Percentiles rank a stretch among this genome's conserved stretches.
Conservation (phyloP, 2,113 vertebrate genomes). For the Crotalus viridis region DNA sequence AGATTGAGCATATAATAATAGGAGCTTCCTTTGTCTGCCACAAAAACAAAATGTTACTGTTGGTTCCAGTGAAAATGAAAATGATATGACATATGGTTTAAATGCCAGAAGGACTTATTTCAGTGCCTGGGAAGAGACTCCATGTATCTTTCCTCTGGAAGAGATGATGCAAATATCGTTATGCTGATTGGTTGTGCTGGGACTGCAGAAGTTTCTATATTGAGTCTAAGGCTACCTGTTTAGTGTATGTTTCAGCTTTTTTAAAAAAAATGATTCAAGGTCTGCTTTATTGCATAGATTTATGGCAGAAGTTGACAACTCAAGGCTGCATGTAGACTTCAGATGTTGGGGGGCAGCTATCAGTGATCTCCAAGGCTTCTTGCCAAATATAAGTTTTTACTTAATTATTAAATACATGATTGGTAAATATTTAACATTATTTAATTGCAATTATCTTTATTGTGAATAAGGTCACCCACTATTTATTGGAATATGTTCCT, state of each 20-base stretch:
- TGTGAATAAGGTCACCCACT: too few relatives aligned
- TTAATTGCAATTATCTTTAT: too few relatives aligned
- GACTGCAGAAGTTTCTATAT: background rate
- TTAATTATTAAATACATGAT: too few relatives aligned
- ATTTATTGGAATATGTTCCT: too few relatives aligned
- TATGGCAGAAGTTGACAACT: background rate
- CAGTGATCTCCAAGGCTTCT: too few relatives aligned
- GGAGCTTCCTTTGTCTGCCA: background rate
- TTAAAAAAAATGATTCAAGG: background rate
- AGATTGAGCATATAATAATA: background rate
- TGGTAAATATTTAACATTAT: too few relatives aligned
- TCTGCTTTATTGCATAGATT: background rate
- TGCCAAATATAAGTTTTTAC: too few relatives aligned
- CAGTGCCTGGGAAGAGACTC: background rate
- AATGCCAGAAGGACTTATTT: background rate
- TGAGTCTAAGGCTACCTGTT: background rate
- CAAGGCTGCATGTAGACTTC: background rate
- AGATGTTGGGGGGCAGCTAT: too few relatives aligned
- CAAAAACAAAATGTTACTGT: background rate
- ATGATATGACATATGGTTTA: background rate
- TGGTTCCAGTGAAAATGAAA: background rate
- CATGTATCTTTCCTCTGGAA: background rate
- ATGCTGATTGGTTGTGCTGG: background rate
- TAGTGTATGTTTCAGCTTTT: background rate
- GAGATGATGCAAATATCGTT: background rate